Percentiles rank a stretch among this genome's conserved stretches.
Conservation (phyloP, 2,113 vertebrate species). For the Uropsilus gracilis region DNA sequence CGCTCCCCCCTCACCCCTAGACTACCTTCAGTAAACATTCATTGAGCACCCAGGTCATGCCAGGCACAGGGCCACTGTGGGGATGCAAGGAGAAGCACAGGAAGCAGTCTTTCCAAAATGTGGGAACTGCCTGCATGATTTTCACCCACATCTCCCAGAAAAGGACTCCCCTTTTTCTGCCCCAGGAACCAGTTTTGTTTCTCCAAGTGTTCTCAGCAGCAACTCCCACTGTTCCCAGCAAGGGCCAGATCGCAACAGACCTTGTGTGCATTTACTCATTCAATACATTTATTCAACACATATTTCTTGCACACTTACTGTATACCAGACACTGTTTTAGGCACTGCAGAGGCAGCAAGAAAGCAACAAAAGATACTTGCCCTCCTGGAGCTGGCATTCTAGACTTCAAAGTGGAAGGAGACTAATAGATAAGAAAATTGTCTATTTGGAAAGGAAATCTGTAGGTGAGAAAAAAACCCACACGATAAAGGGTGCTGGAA, state of each 20-base stretch:
- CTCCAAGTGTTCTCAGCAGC: not conserved
- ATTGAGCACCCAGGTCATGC: not conserved
- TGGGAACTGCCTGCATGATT: not conserved
- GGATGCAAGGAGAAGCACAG: not conserved
- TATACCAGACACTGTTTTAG: conserved; percentile 23
- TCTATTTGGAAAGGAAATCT: conserved; percentile 29
- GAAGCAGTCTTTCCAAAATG: not conserved
- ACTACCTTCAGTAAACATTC: not conserved
- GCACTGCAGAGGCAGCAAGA: not conserved
- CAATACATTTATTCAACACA: conserved; percentile 3
- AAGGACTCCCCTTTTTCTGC: not conserved
- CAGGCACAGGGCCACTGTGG: not conserved
- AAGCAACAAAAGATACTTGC: conserved; percentile 19
- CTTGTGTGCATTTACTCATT: conserved; percentile 5
- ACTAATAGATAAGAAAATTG: not conserved
- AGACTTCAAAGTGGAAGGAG: not conserved
- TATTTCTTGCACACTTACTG: not conserved
- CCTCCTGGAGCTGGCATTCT: not conserved
- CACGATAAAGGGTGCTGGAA: not conserved
- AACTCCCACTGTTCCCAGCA: not conserved
- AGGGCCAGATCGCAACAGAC: not conserved
- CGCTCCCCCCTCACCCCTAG: not conserved
- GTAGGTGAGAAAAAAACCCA: not conserved
- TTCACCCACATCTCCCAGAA: not conserved
- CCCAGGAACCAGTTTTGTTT: not conserved